Evolutionary conservation across 1,140 invertebrate genomes (phyloP).

Genomic region (Caenorhabditis brenneri): DNA sequence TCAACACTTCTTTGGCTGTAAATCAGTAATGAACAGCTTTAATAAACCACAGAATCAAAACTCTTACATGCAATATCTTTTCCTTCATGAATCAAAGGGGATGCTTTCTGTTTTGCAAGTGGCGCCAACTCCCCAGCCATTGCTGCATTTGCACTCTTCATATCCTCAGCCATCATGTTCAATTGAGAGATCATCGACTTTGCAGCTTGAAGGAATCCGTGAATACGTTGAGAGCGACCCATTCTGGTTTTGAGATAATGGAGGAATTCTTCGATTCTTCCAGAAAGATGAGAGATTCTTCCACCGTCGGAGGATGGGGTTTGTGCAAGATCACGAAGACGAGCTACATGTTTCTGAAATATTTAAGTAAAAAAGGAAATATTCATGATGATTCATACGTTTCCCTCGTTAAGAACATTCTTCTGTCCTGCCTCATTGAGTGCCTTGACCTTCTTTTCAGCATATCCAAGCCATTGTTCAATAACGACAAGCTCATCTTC

Average conservation of each 20-base stretch:
- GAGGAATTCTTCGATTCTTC: slow-evolving; percentile 54
- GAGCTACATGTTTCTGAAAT: slow-evolving; percentile 11
- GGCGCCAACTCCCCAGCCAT: slow-evolving; percentile 68
- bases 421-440: slow-evolving; percentile 46
- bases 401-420: slow-evolving; percentile 49
- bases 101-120: slow-evolving; percentile 62
- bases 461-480: slow-evolving; percentile 41
- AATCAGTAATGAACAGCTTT: neutral
- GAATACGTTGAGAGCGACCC: slow-evolving; percentile 50
- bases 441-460: slow-evolving; percentile 49
- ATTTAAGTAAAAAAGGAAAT: neutral
- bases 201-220: slow-evolving; percentile 60
- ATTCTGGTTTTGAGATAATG: slow-evolving; percentile 51
- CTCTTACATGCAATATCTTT: slow-evolving; percentile 55
- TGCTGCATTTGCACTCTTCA: slow-evolving; percentile 61
- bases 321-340: neutral
- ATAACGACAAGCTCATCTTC: slow-evolving; percentile 45
- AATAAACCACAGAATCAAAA: neutral
- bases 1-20: slow-evolving; percentile 52
- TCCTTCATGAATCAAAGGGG: slow-evolving; percentile 64
- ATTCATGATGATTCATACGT: slow-evolving; percentile 31
- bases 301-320: slow-evolving; percentile 25
- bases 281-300: slow-evolving; percentile 25
- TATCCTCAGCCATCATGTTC: slow-evolving; percentile 61
- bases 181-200: slow-evolving; percentile 66